Base-by-base conservation (phyloP, 2,888 invertebrate species). In the Blastobasis adustella region DNA sequence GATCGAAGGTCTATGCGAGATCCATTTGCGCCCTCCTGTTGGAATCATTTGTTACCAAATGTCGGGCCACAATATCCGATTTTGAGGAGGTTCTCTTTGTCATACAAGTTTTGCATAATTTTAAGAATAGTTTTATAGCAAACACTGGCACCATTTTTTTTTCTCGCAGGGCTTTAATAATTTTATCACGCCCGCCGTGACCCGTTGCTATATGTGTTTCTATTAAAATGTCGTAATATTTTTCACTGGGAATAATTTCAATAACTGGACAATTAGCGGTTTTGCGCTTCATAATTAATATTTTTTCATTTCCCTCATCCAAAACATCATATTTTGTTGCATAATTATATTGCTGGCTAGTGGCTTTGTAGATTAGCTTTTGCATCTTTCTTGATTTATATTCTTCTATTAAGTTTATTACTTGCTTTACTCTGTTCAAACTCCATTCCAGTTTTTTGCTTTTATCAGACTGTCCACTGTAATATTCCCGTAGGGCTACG, bases 181-280 rank as follows among this genome's bases (percentile, higher is more conserved):
- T 63, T 65, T 61, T 64, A 52, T 67, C 67, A 4, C 65, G 59
- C 0, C 65, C 52, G 47, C 63, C 65, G 10, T 67, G 67, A 10
- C 61, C 62, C 0, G 58, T 58, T 8, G 57, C 55, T 43, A 57
- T n/a, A 56, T 67, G 67, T 6, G 53, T 41, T 3, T 66, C 61
- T 5, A 52, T 47, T 7, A 67, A 42, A 41, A 0, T n/a, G 10
- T 58, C 42, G 46, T 60, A 68, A 48, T 62, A 66, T 49, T 63
- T 41, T 10, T 41, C 38, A 1, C 23, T 56, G 46, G 63, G 60
- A 51, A 65, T 43, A 49, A 66, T 55, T 50, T 51, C 59, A 36
- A 62, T 45, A 5, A 51, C 49, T 9, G 61, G 61, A 53, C 56
- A 54, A 4, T 10, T 4, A 4, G 37, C 7, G n/a, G 47, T 42